A percentile compares a stretch with the other conserved stretches of the same genome.
Conservation (phyloP, 2,888 invertebrate genomes). For the Trissolcus brochymenae region DNA sequence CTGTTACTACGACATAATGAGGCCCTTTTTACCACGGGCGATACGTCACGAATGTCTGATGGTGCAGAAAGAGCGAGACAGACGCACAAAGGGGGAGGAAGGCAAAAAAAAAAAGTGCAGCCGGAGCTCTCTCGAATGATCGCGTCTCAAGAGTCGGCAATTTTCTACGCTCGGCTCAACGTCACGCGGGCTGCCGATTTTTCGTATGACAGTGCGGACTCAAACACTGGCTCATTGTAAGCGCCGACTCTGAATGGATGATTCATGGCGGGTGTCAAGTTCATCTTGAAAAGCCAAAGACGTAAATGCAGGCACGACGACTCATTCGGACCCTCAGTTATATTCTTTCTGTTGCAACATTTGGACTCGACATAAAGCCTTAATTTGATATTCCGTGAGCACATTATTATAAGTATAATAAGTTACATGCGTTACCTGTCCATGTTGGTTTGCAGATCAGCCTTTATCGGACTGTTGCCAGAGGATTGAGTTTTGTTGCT, state of each 20-base stretch:
- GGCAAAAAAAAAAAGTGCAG: conserved; percentile 29
- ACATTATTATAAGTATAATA: conserved; percentile 28
- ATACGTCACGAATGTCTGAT: conserved; percentile 27
- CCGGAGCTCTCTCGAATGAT: conserved; percentile 52
- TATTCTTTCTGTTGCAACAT: conserved; percentile 6
- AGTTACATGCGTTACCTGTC: conserved; percentile 74
- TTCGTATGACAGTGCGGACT: conserved; percentile 61
- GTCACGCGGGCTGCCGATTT: conserved; percentile 61
- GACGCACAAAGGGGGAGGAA: neutral
- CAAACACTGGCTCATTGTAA: conserved; percentile 68
- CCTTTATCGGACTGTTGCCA: conserved; percentile 91
- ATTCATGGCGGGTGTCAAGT: conserved; percentile 64
- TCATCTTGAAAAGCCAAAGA: conserved; percentile 48
- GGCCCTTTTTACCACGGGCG: conserved; percentile 42
- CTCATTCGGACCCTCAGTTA: conserved; percentile 39
- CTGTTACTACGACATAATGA: conserved; percentile 46
- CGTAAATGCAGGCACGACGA: conserved; percentile 45
- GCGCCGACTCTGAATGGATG: conserved; percentile 62
- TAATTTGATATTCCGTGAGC: conserved; percentile 40
- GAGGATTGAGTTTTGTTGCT: conserved; percentile 86
- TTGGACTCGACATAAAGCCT: conserved; percentile 11
- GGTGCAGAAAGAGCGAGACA: conserved; percentile 1
- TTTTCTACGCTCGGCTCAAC: conserved; percentile 62
- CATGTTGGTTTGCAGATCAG: conserved; percentile 79
- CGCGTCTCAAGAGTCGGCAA: conserved; percentile 55